These are phyloP conservation scores for Yoshiicerus persimilis DNA, from an alignment of 1,140 invertebrate genomes.

Conservation along the genomic window DNA sequence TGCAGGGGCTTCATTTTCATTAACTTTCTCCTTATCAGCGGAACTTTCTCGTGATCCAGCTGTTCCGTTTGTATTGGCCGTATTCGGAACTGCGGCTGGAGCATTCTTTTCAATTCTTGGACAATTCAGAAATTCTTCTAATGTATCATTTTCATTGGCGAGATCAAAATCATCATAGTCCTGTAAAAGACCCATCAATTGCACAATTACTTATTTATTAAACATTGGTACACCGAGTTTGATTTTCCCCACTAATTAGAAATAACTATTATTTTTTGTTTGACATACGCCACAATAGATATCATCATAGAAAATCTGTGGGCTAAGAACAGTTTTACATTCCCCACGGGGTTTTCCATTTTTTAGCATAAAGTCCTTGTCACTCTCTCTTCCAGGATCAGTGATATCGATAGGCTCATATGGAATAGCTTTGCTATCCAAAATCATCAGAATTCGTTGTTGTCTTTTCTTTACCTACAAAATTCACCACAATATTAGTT, in stretches of 20 bases:
- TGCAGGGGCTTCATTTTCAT: slow-evolving; percentile 46
- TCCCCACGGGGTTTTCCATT: slow-evolving; percentile 66
- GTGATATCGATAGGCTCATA: slow-evolving; percentile 90
- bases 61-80: slow-evolving; percentile 40
- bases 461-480: slow-evolving; percentile 90
- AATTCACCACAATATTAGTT: slow-evolving; percentile 35
- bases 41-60: slow-evolving; percentile 51
- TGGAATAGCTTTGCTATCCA: slow-evolving; percentile 84
- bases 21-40: slow-evolving; percentile 46
- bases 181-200: slow-evolving; percentile 57
- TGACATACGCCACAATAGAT: slow-evolving; percentile 85
- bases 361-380: slow-evolving; percentile 89
- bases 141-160: slow-evolving; percentile 84
- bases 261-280: too few relatives aligned
- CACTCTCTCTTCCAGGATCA: slow-evolving; percentile 81
- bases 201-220: neutral
- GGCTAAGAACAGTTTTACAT: slow-evolving; percentile 75
- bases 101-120: slow-evolving; percentile 32
- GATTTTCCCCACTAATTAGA: neutral
- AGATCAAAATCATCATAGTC: slow-evolving; percentile 91
- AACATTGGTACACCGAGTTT: neutral
- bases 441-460: slow-evolving; percentile 84
- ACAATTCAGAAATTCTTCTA: slow-evolving; percentile 74
- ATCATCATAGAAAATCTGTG: slow-evolving; percentile 90
- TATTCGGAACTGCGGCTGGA: slow-evolving; percentile 39